Base-by-base conservation (phyloP, 1,140 invertebrate species). In the Apis dorsata region DNA sequence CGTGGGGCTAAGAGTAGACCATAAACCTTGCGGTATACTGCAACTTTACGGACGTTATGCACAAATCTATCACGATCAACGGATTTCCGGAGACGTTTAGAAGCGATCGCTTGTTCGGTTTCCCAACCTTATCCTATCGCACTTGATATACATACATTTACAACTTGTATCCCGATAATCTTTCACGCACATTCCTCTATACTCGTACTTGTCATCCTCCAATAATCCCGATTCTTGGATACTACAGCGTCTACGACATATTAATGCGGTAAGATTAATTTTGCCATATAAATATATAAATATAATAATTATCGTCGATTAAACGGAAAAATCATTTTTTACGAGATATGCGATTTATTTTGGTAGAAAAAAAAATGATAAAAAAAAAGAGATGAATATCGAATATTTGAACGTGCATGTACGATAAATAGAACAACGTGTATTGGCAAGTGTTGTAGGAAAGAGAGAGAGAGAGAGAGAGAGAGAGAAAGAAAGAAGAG, bases 31-130 rank as follows among this genome's bases (percentile, higher is more conserved):
- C 83, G 75, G 68, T 82, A 90, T 89, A 88, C 88, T 90, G 87
- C 86, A 91, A 91, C 78, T 93, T 93, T 93, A 92, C 91, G 88
- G 85, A 87, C 88, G 89, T 91, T 92, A 91, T 92, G 90, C 90
- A 88, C 80, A 87, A 85, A 92, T 92, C 91, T 91, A 92, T 92
- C 89, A 92, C 89, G 90, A 93, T 92, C 90, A 91, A 80, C 88
- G 86, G 84, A 91, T 90, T 90, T 90, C 91, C 88, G 85, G 71
- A 88, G 89, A 88, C 78, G 86, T 90, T 86, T 84, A 88, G 75
- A 77, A 79, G 19, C 73, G 77, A 86, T 86, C 81, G 75, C 62
- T 79, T 66, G 34, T 70, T 55, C 55, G 57, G 49, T 76, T 65
- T 85, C 19, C 72, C 69, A 49, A 17, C 59, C 49, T 34, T 19